Evolutionary conservation across 2,797 vertebrate genomes (phyloP), one percentile per base, ranked within the genome.

Genomic region (Catamblyrhynchus diadema): DNA sequence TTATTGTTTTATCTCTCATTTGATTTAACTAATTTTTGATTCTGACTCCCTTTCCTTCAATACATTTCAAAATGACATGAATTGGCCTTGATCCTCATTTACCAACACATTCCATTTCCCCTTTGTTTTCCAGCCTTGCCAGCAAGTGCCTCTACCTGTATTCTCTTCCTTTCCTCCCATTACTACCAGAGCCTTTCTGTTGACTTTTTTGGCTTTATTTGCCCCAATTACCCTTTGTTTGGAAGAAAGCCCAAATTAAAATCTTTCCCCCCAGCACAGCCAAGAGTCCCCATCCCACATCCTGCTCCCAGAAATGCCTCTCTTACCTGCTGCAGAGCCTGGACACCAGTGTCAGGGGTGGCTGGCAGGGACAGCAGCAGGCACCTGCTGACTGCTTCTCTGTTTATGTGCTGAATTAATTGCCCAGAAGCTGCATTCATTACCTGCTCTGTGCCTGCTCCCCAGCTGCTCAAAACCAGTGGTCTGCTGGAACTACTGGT

Each of bases 291-390:
- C 10, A 27, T 70, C 62, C 80, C 75, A 12, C 59, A 48, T 28
- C 33, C 67, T 77, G 60, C 45, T 37, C 60, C 30, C 85, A 90
- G 37, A 53, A 81, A 51, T 3, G 24, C 24, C 15, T 81, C 67
- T 41, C 95, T 93, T 96, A 96, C 93, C 93, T 95, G 70, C 41
- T 42, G 59, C 66, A 62, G 90, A 91, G 80, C 62, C 62, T 25
- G 59, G 80, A n/a, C 61, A 77, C 12, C 65, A 25, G 54, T 7
- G 27, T 41, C 33, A 20, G 59, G 17, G 54, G 15, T 23, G 51
- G 35, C 33, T 44, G 27, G 62, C 50, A 72, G 62, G 80, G 45
- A 28, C 72, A 54, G 6, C 35, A 62, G 51, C 11, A 4, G 5
- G 51, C 50, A 37, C 57, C 69, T 78, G 75, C 61, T 10, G 1